Conservation (phyloP, 2,113 vertebrate species). For the Podiceps cristatus region DNA sequence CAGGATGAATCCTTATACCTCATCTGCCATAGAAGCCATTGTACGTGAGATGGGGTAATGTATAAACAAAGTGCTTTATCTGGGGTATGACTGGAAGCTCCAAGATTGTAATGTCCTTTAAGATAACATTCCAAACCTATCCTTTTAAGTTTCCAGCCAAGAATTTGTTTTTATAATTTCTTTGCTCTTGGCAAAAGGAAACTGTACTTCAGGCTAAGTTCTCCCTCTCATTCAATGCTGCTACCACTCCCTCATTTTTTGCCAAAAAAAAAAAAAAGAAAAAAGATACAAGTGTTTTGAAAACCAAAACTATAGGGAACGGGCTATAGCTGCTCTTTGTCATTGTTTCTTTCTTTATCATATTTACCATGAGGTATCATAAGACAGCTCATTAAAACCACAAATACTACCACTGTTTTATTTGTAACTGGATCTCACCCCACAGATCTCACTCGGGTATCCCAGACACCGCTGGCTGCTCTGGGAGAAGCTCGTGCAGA, state of each 20-base stretch:
- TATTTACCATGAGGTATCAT: neutral
- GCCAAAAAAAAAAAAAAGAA: neutral
- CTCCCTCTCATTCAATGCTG: neutral
- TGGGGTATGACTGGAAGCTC: slow-evolving; percentile 75
- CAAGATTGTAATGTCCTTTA: slow-evolving; percentile 74
- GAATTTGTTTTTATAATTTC: slow-evolving; percentile 83
- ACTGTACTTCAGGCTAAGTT: slow-evolving; percentile 25
- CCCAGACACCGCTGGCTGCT: neutral
- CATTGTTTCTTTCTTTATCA: neutral
- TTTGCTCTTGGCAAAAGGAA: slow-evolving; percentile 74
- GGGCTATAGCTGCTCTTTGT: neutral
- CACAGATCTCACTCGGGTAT: neutral
- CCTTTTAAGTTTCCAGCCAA: slow-evolving; percentile 81
- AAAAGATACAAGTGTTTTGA: slow-evolving; percentile 6
- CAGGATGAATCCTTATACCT: slow-evolving; percentile 20
- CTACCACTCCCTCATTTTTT: slow-evolving; percentile 38
- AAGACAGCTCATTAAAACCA: neutral
- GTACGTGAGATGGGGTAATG: slow-evolving; percentile 52
- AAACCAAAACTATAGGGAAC: neutral
- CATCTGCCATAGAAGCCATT: slow-evolving; percentile 42
- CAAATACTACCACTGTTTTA: neutral
- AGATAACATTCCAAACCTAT: slow-evolving; percentile 84
- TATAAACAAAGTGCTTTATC: slow-evolving; percentile 81
- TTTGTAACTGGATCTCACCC: neutral
- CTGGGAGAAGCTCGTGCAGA: neutral